Percentiles rank a stretch among this genome's conserved stretches.
Evolutionary conservation across 2,113 vertebrate genomes (phyloP).

Genomic region (Ellobius talpinus): DNA sequence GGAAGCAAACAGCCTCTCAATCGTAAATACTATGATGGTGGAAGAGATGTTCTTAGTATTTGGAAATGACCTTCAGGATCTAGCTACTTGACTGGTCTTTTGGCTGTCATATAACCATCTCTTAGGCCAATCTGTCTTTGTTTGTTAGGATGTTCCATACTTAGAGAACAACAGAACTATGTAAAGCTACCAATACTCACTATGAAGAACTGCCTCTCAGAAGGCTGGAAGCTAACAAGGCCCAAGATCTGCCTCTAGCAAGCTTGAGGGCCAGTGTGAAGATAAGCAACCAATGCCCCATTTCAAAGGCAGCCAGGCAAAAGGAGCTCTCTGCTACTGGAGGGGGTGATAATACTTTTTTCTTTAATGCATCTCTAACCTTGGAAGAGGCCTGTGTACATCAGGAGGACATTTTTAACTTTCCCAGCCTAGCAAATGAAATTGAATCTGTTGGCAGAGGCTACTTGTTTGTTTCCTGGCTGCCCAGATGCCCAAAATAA

Average conservation of each 20-base stretch:
- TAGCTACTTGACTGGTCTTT: not conserved
- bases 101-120: not conserved
- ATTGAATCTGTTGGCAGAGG: not conserved
- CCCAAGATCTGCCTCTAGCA: not conserved
- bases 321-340: not conserved
- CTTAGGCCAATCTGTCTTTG: not conserved
- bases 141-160: not conserved
- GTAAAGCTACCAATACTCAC: not conserved
- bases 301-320: not conserved
- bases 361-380: not conserved
- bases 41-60: conserved; percentile 21
- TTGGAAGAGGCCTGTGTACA: not conserved
- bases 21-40: not conserved
- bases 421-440: not conserved
- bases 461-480: too few relatives aligned
- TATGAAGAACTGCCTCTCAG: not conserved
- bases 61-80: not conserved
- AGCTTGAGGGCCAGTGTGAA: not conserved
- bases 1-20: not conserved
- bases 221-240: not conserved
- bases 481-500: too few relatives aligned
- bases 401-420: not conserved
- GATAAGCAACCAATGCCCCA: not conserved
- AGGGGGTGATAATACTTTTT: not conserved
- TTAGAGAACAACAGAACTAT: not conserved